Conservation (phyloP, 35 echinoderm and acorn worm genomes). For the Heliocidaris tuberculata region DNA sequence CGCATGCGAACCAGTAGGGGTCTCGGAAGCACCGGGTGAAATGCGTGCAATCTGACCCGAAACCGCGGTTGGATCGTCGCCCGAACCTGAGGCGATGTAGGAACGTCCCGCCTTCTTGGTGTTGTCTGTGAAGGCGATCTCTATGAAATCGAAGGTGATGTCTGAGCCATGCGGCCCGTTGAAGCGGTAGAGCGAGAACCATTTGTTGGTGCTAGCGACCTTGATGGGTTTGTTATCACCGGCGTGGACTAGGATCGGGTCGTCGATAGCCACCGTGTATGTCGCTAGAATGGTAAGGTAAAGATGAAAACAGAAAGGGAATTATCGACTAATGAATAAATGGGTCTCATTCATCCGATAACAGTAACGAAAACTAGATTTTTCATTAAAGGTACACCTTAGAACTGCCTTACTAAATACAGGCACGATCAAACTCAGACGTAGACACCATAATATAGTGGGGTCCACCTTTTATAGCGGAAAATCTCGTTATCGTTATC, state of each 20-base stretch:
- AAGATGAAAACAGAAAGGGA: neutral
- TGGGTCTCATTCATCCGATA: too few relatives aligned
- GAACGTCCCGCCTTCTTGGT: neutral
- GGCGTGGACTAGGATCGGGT: neutral
- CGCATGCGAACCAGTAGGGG: neutral
- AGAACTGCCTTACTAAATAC: too few relatives aligned
- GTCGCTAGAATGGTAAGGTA: neutral
- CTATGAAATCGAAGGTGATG: constrained; percentile 15
- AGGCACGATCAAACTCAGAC: too few relatives aligned
- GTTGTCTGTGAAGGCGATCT: neutral
- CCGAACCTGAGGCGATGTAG: constrained; percentile 20
- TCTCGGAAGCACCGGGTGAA: neutral
- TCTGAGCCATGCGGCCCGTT: neutral
- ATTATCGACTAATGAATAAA: neutral
- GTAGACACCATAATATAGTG: too few relatives aligned
- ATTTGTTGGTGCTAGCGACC: constrained; percentile 11
- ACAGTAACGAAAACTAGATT: too few relatives aligned
- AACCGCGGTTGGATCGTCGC: neutral
- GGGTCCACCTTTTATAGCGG: too few relatives aligned
- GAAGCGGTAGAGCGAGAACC: constrained; percentile 28
- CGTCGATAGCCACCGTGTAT: neutral
- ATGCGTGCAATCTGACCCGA: neutral
- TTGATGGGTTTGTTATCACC: neutral
- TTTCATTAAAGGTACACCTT: too few relatives aligned
- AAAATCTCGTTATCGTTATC: too few relatives aligned